A percentile compares a stretch with the other conserved stretches of the same genome.
phyloP scores from a whole-genome alignment of 1,140 invertebrate species.

The Brachionus angularis region DNA sequence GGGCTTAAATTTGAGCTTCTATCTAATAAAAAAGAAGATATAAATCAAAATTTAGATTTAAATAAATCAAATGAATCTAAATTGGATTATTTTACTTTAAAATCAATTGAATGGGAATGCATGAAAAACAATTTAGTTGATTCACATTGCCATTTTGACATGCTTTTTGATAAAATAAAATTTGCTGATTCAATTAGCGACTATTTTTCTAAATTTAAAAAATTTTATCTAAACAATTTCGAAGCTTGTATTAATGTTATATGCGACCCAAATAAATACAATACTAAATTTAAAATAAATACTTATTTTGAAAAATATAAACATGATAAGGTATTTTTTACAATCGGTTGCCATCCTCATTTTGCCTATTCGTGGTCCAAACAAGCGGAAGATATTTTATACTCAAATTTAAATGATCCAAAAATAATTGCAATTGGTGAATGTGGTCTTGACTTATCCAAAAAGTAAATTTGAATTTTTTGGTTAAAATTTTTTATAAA shows the following conservation, averaged over 20 bases:
- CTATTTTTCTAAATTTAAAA: conserved; percentile 47
- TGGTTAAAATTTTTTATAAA: too few relatives aligned
- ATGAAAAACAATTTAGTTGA: too few relatives aligned
- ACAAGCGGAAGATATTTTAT: conserved; percentile 51
- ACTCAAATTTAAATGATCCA: conserved; percentile 49
- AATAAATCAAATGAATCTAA: too few relatives aligned
- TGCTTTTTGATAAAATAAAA: conserved; percentile 50
- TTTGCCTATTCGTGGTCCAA: conserved; percentile 52
- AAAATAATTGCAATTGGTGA: conserved; percentile 59
- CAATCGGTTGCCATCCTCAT: conserved; percentile 55
- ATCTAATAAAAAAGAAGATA: too few relatives aligned
- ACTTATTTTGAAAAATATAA: background rate
- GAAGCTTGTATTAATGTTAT: conserved; percentile 58
- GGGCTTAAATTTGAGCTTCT: too few relatives aligned
- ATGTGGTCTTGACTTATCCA: conserved; percentile 60
- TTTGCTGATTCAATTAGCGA: conserved; percentile 48
- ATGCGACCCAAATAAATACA: conserved; percentile 56
- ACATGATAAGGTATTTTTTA: conserved; percentile 47
- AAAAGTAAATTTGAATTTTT: too few relatives aligned
- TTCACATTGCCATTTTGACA: conserved; percentile 58
- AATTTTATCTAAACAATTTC: conserved; percentile 53
- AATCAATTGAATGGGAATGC: too few relatives aligned
- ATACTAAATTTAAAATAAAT: conserved; percentile 35
- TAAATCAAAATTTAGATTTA: too few relatives aligned
- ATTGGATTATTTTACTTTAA: too few relatives aligned